These are phyloP conservation scores for Peromyscus eremicus DNA, from an alignment of 2,797 vertebrate genomes.

Conservation along the genomic window DNA sequence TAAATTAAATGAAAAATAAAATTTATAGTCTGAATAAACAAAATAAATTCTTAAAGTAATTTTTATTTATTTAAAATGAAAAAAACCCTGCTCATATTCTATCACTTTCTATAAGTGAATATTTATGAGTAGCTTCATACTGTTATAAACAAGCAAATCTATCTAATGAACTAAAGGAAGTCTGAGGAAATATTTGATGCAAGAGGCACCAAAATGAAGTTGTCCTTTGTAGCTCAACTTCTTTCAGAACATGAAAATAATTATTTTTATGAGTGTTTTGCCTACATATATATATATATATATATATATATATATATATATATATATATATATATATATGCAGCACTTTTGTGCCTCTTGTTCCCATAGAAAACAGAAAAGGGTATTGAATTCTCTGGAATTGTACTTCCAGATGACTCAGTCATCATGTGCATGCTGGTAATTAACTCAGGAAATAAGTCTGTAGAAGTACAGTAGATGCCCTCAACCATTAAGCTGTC, in stretches of 20 bases:
- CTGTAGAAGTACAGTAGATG: neutral
- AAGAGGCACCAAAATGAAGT: neutral
- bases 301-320: no score
- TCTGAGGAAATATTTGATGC: neutral
- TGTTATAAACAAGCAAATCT: neutral
- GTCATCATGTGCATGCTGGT: no score
- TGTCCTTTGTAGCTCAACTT: neutral
- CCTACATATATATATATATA: neutral
- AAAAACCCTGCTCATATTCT: neutral
- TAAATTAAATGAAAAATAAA: neutral
- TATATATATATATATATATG: no score
- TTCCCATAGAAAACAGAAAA: neutral
- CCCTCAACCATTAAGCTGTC: neutral
- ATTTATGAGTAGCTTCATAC: neutral
- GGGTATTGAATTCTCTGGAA: neutral
- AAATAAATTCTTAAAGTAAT: neutral
- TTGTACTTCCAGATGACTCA: neutral
- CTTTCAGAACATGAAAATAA: neutral
- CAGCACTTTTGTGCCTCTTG: neutral
- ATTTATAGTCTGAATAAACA: neutral
- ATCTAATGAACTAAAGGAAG: neutral
- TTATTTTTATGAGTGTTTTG: neutral
- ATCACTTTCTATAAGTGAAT: neutral
- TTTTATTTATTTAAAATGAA: neutral
- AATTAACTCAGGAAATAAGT: neutral